Conservation (phyloP, 2,113 vertebrate genomes). For the Perca fluviatilis region DNA sequence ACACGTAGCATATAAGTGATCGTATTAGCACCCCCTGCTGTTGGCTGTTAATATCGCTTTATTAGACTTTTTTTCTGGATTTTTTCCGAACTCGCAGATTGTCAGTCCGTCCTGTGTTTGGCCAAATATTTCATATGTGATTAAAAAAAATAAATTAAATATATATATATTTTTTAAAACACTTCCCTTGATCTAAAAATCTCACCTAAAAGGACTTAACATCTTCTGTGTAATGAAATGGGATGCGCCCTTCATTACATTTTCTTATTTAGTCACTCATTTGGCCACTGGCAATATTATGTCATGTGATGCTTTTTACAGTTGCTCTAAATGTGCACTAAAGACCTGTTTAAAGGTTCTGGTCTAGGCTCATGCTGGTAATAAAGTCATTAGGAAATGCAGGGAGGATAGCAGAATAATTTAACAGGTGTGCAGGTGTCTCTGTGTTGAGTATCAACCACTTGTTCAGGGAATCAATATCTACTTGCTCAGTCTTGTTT, state of each 20-base stretch:
- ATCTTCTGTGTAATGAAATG: neutral
- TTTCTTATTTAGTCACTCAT: neutral
- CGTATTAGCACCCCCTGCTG: too few species aligned
- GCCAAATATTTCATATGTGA: conserved; percentile 23
- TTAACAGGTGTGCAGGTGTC: conserved; percentile 35
- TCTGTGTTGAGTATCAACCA: conserved; percentile 19
- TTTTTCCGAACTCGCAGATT: too few species aligned
- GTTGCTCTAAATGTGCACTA: conserved; percentile 12
- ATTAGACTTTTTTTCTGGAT: too few species aligned
- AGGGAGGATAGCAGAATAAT: neutral
- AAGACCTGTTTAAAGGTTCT: conserved; percentile 20
- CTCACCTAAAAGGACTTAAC: neutral
- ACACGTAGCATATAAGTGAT: too few species aligned
- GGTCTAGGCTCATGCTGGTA: conserved; percentile 14
- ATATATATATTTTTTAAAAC: too few species aligned
- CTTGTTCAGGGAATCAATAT: conserved; percentile 40
- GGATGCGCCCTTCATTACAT: neutral
- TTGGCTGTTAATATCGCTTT: too few species aligned
- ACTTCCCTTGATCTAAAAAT: conserved; percentile 14
- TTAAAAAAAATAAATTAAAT: conserved; percentile 13
- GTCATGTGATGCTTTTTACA: conserved; percentile 11
- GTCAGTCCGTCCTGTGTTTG: neutral
- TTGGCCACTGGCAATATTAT: conserved; percentile 16
- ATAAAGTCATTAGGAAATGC: conserved; percentile 29
- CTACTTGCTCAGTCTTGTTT: conserved; percentile 26